A percentile compares a stretch with the other conserved stretches of the same genome.
These are phyloP conservation scores for Alcedo atthis DNA, from an alignment of 2,797 vertebrate species.

Conservation along the genomic window DNA sequence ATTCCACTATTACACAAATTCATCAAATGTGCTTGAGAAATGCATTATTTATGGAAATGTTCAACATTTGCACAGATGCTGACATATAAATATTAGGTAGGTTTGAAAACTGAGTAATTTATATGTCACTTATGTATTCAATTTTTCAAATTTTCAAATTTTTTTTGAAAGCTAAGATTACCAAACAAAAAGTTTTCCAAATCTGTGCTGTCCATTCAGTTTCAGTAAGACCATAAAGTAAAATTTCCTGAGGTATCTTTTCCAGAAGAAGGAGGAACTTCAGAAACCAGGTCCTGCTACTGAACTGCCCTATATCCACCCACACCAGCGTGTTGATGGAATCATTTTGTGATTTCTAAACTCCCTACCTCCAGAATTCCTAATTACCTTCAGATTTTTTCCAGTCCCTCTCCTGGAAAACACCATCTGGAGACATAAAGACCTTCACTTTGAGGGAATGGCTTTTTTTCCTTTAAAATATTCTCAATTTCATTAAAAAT, in stretches of 20 bases:
- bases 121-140: rapidly evolving
- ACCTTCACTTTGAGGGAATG: neutral
- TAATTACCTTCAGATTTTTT: neutral
- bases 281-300: neutral
- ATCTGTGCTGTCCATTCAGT: neutral
- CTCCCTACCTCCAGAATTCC: neutral
- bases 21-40: neutral
- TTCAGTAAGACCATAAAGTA: neutral
- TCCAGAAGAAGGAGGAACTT: neutral
- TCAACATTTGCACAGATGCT: neutral
- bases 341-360: neutral
- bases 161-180: neutral
- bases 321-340: neutral
- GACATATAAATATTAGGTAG: neutral
- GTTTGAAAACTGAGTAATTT: neutral
- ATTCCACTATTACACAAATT: neutral
- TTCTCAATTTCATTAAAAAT: neutral
- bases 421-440: neutral
- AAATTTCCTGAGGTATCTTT: neutral
- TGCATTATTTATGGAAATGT: neutral
- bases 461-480: neutral
- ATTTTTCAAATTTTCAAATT: too few relatives aligned
- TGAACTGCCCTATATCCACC: neutral
- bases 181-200: neutral
- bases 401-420: neutral